Base-by-base conservation (phyloP, 2,797 vertebrate species). In the Xenopus petersii region DNA sequence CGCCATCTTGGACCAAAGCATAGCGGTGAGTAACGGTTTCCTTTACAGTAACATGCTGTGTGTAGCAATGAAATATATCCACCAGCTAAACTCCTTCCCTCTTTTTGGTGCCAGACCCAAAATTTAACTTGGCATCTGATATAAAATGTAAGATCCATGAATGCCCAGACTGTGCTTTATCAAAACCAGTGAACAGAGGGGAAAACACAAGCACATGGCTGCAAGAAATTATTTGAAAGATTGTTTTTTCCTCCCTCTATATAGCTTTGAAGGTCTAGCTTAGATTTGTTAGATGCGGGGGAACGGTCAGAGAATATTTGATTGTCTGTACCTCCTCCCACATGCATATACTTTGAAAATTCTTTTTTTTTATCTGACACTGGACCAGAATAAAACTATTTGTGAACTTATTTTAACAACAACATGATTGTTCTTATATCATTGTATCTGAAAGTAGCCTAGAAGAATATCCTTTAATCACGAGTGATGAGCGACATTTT, bases 111-210 rank as follows among this genome's bases (percentile, higher is more conserved):
- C 49, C 21, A 64, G 48, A 56, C 61, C 71, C 51, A 49, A 70
- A 46, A 65, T 65, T 64, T 60, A 55, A 42, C 46, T 74, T 78
- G 76, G 76, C 76, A 78, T 54, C 66, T 49, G 60, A 70, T 60
- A 30, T 30, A 30, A 30, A 30, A 30, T 77, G 26, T 30, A 30
- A 30, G 26, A 30, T 30, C 26, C 26, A 30, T 77, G 48, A 67
- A 26, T 13, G 66, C 66, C 61, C 71, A 73, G 66, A 69, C 71
- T 70, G 30, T 11, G 11, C 33, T 65, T 73, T 78, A 78, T 78
- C 75, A 42, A 26, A 10, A 69, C 26, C 54, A 5, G 51, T 51
- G 30, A 58, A 69, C 42, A 69, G 36, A 4, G 46, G 12, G 15
- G 36, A 36, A 30, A 59, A 42, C 8, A 68, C 5, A 56, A 55